A percentile compares a stretch with the other conserved stretches of the same genome.
These are phyloP conservation scores for Pelmatolapia mariae DNA, from an alignment of 2,113 vertebrate genomes.

Conservation along the genomic window DNA sequence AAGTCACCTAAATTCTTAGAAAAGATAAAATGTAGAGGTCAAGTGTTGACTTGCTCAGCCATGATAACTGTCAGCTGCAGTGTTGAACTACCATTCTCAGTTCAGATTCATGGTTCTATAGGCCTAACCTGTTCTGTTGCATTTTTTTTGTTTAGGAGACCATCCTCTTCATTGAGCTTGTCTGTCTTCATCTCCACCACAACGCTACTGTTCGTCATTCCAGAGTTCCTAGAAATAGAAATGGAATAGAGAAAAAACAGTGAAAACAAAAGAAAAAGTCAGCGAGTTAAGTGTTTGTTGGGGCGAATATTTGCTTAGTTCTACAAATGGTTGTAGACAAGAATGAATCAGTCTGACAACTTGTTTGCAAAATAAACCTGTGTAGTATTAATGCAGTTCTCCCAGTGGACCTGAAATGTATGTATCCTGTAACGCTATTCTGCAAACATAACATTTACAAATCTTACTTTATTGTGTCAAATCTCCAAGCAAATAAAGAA, in stretches of 20 bases:
- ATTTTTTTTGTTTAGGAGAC: conserved; percentile 68
- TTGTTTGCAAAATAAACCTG: rapidly evolving
- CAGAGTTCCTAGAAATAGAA: conserved; percentile 39
- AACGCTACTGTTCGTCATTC: conserved; percentile 64
- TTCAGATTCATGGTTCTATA: not conserved
- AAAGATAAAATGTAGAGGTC: not conserved
- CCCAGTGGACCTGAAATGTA: rapidly evolving
- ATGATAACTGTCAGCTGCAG: not conserved
- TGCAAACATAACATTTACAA: not conserved
- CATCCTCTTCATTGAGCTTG: conserved; percentile 74
- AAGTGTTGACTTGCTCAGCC: not conserved
- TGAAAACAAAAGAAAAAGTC: not conserved
- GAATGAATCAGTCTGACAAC: not conserved
- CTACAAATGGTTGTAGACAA: not conserved
- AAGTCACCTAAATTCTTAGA: not conserved
- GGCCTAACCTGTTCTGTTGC: conserved; percentile 65
- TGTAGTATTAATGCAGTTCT: not conserved
- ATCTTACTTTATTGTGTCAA: not conserved
- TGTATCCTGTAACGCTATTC: not conserved
- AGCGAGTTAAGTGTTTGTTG: not conserved
- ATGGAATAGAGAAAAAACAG: not conserved
- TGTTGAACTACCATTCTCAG: not conserved
- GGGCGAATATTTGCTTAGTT: not conserved
- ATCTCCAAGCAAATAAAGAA: not conserved
- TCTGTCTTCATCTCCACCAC: conserved; percentile 78